A percentile compares a stretch with the other conserved stretches of the same genome.
phyloP scores from a whole-genome alignment of 2,113 vertebrate genomes.

The Otocyon megalotis region DNA sequence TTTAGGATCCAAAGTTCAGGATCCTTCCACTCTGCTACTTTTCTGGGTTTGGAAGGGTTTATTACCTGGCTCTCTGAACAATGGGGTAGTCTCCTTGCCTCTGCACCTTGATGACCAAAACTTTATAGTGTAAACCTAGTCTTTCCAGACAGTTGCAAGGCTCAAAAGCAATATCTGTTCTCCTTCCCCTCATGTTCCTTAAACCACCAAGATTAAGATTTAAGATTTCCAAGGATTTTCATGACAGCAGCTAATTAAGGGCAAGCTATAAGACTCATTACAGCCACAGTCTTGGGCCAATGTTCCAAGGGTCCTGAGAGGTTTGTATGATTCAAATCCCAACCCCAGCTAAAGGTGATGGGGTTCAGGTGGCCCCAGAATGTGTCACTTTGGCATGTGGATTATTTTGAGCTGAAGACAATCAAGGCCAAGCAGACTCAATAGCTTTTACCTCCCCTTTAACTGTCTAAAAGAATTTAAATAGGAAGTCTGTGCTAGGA shows the following conservation, averaged over 20 bases:
- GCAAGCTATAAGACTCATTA: not conserved
- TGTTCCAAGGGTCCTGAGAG: not conserved
- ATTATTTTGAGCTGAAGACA: not conserved
- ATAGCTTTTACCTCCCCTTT: not conserved
- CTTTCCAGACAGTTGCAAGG: not conserved
- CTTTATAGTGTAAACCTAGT: not conserved
- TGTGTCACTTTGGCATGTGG: not conserved
- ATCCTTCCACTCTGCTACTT: not conserved
- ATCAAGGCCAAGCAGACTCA: not conserved
- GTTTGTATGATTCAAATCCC: not conserved
- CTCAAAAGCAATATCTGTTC: not conserved
- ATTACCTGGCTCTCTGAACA: not conserved
- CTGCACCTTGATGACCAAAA: not conserved
- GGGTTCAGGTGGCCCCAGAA: not conserved
- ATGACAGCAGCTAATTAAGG: not conserved
- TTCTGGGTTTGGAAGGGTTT: not conserved
- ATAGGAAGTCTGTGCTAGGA: not conserved
- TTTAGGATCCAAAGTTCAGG: not conserved
- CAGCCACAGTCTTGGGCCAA: not conserved
- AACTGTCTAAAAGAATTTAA: not conserved
- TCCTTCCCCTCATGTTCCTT: not conserved
- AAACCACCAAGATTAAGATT: not conserved
- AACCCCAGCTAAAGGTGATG: not conserved
- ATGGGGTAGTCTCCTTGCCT: not conserved
- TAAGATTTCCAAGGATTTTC: slow-evolving; percentile 29